A percentile compares a stretch with the other conserved stretches of the same genome.
Evolutionary conservation across 2,797 vertebrate species (phyloP).

Genomic region (Catamblyrhynchus diadema): DNA sequence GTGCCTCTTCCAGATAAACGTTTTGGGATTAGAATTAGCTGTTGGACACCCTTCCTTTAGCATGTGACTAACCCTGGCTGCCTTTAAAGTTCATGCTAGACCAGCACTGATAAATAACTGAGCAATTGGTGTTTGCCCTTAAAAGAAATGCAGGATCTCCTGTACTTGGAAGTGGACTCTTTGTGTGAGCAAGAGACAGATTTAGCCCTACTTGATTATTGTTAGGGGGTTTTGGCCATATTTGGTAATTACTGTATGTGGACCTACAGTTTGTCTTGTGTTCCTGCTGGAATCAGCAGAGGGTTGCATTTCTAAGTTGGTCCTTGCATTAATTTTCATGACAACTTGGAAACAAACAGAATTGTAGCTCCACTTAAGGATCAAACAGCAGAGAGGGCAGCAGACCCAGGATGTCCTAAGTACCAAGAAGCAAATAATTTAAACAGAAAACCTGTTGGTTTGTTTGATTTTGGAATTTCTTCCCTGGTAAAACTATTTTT

Average conservation of each 20-base stretch:
- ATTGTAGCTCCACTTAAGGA: not conserved
- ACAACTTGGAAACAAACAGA: not conserved
- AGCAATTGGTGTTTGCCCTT: not conserved
- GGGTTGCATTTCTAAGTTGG: not conserved
- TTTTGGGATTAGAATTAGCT: not conserved
- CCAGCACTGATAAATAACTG: slow-evolving; percentile 31
- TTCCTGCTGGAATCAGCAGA: not conserved
- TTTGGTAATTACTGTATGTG: slow-evolving; percentile 1
- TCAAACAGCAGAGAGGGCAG: not conserved
- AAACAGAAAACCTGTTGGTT: not conserved
- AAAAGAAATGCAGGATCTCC: not conserved
- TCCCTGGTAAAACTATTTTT: not conserved
- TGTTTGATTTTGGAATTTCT: not conserved
- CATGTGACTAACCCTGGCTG: not conserved
- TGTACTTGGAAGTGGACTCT: not conserved
- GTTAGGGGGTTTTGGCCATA: not conserved
- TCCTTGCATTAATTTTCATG: slow-evolving; percentile 37
- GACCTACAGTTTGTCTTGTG: not conserved
- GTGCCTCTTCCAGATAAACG: not conserved
- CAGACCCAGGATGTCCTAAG: not conserved
- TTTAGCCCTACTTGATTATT: not conserved
- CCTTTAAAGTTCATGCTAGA: not conserved
- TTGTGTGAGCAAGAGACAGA: not conserved
- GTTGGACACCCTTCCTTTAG: not conserved
- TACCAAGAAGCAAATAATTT: not conserved